These are phyloP conservation scores for Chitala chitala DNA, from an alignment of 2,113 vertebrate species.

Conservation along the genomic window DNA sequence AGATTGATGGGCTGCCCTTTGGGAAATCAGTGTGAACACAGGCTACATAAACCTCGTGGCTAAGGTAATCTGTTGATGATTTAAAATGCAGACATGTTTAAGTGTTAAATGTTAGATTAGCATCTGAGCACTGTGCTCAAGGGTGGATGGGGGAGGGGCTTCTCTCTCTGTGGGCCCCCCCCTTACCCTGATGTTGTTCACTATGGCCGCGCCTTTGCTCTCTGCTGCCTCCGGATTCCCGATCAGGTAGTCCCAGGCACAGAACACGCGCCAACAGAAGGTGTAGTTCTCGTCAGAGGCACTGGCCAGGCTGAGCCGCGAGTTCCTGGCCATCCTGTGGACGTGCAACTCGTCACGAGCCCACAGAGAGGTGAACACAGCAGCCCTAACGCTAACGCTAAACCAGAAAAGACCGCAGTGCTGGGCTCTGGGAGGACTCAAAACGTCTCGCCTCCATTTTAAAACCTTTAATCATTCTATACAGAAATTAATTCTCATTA, in stretches of 20 bases:
- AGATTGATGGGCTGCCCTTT: slow-evolving; percentile 17
- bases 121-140: neutral
- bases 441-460: no score
- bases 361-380: no score
- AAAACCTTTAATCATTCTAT: no score
- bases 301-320: slow-evolving; percentile 84
- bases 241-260: slow-evolving; percentile 97
- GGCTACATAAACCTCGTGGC: slow-evolving; percentile 15
- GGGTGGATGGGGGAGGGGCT: neutral
- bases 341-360: neutral
- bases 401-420: no score
- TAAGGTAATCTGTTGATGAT: slow-evolving; percentile 17
- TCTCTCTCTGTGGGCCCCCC: neutral
- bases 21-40: slow-evolving; percentile 31
- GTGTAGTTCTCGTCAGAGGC: slow-evolving; percentile 92
- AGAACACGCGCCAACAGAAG: slow-evolving; percentile 95
- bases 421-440: no score
- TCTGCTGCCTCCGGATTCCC: slow-evolving; percentile 93
- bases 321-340: slow-evolving; percentile 94
- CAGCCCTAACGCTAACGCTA: no score
- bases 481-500: no score
- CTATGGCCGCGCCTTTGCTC: slow-evolving; percentile 91
- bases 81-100: slow-evolving; percentile 18
- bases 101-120: slow-evolving; percentile 27
- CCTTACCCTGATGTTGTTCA: slow-evolving; percentile 78